Percentiles rank a stretch among this genome's conserved stretches.
These are phyloP conservation scores for Ariopsis seemanni DNA, from an alignment of 2,113 vertebrate species.

Conservation along the genomic window DNA sequence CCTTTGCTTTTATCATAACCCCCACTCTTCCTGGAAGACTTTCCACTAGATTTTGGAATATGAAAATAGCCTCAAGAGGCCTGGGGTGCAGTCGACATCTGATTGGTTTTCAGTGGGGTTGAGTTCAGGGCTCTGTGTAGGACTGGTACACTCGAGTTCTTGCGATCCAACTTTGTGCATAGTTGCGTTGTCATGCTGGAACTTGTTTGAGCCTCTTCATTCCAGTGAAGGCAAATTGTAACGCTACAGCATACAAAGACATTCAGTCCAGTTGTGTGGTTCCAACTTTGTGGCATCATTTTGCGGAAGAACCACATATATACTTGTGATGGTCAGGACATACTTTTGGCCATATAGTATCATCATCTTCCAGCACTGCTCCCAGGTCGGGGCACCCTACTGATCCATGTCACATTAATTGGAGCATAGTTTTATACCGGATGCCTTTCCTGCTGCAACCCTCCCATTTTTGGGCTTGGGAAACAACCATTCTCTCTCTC, in stretches of 20 bases:
- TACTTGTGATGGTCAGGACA: not conserved
- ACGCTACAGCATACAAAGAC: not conserved
- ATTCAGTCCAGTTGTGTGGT: not conserved
- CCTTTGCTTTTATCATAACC: no score
- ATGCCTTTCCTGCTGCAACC: no score
- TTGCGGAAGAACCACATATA: not conserved
- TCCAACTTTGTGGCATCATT: not conserved
- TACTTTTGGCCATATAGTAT: not conserved
- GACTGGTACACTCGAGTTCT: not conserved
- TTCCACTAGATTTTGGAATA: no score
- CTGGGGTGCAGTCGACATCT: no score
- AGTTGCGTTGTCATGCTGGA: not conserved
- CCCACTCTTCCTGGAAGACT: no score
- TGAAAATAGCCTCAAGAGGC: no score
- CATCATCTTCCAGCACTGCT: no score
- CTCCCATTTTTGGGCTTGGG: no score
- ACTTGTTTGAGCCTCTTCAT: not conserved
- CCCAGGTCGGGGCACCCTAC: no score
- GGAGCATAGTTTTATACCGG: no score
- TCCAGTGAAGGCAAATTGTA: not conserved
- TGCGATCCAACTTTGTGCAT: not conserved
- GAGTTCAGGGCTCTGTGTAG: not conserved
- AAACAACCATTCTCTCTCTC: no score
- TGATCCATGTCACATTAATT: no score
- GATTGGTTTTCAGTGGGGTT: not conserved